phyloP scores from a whole-genome alignment of 2,113 vertebrate genomes.

The Halichoerus grypus region DNA sequence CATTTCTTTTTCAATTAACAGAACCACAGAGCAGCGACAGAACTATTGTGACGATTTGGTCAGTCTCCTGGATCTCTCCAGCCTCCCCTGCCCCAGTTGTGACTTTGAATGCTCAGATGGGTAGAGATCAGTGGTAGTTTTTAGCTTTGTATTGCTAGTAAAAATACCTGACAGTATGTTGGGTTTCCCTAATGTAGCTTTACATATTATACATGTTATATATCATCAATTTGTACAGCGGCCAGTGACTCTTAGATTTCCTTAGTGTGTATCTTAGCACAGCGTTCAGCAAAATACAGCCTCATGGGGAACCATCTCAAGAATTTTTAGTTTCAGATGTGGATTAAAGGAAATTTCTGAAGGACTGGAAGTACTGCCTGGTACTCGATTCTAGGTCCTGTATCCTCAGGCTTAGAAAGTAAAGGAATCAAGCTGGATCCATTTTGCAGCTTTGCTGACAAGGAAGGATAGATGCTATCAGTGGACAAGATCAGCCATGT shows the following conservation, averaged over 20 bases:
- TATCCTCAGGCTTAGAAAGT: constrained; percentile 29
- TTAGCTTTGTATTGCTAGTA: constrained; percentile 52
- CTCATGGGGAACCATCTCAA: background rate
- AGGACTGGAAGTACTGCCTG: constrained; percentile 38
- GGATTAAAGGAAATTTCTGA: constrained; percentile 61
- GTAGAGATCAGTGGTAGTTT: constrained; percentile 47
- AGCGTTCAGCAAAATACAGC: constrained; percentile 49
- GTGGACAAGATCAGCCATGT: constrained; percentile 25
- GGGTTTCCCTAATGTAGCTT: constrained; percentile 36
- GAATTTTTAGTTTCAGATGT: constrained; percentile 43
- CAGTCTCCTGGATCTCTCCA: constrained; percentile 18
- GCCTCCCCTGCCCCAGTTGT: background rate
- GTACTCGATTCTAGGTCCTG: constrained; percentile 35
- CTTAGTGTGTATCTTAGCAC: background rate
- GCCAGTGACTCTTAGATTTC: constrained; percentile 14
- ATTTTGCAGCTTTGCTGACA: constrained; percentile 54
- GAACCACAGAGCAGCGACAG: background rate
- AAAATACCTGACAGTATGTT: constrained; percentile 47
- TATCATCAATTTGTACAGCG: constrained; percentile 56
- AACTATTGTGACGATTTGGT: constrained; percentile 52
- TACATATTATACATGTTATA: constrained; percentile 37
- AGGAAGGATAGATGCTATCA: constrained; percentile 3
- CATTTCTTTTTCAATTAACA: constrained; percentile 59
- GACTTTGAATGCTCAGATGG: constrained; percentile 42
- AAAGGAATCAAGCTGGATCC: constrained; percentile 45